Base-by-base conservation (phyloP, 1,140 invertebrate species). In the Diabrotica virgifera region DNA sequence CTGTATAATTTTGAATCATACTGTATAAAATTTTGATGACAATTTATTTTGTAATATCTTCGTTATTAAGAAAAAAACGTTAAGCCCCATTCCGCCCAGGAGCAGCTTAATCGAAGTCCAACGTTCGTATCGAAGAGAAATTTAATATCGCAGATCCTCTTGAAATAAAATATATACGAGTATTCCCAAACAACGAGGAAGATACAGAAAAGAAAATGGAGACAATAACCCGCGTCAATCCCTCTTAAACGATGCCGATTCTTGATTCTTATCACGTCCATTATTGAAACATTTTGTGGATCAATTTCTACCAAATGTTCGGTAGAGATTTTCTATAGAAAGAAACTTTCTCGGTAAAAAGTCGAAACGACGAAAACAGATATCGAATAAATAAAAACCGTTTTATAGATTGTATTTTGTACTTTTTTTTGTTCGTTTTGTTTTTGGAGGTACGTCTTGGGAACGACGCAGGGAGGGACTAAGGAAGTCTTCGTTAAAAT, bases 371-470 rank as follows among this genome's bases (percentile, higher is more conserved):
- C 64, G 63, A 60, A 69, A 69, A 63, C 68, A 69, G 68, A 69
- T 69, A 69, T 69, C 60, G 62, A 63, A 63, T 55, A 55, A 55
- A 55, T 55, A 55, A 69, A 68, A 65, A 60, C 55, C 59, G 61
- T 52, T 69, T 68, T 69, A 66, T 69, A 69, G 68, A 69, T 69
- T 69, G 64, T 69, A 63, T 66, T 60, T 46, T 57, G 63, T 52
- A 59, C 60, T 63, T 63, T 52, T 52, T 52, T 37, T 35, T 38
- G 37, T 46, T 46, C 40, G n/a, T 46, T 46, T 10, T 46, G n/a
- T 46, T 5, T 46, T 46, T 46, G 4, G 24, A 24, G 24, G 24
- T 24, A 24, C 24, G 24, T 24, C 24, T 14, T 11, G 51, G 51
- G 51, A n/a, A 5, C 24, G 24, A 36, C 9, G 24, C 24, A 13